A percentile compares a stretch with the other conserved stretches of the same genome.
phyloP scores from a whole-genome alignment of 2,888 invertebrate species.

The Oxyteleia sp. region DNA sequence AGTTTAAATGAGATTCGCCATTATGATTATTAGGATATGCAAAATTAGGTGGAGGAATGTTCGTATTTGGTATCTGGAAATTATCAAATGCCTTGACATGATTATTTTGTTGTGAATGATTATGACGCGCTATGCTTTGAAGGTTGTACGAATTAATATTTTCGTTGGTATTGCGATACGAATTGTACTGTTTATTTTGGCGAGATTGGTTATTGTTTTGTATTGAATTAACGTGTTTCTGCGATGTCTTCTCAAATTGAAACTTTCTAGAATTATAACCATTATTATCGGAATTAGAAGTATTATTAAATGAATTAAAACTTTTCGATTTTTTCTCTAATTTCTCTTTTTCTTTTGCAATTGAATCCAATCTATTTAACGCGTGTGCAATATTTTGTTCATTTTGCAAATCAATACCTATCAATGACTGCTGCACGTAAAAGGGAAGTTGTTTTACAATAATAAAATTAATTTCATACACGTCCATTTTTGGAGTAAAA shows the following conservation, averaged over 20 bases:
- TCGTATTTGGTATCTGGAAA: neutral
- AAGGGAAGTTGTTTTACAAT: neutral
- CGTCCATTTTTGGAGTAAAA: neutral
- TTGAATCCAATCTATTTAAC: neutral
- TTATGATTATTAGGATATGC: neutral
- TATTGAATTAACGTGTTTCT: neutral
- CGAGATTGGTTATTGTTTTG: neutral
- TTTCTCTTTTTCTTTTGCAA: neutral
- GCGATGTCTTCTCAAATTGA: neutral
- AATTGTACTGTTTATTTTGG: neutral
- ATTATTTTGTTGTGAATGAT: too few species aligned
- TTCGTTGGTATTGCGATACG: neutral
- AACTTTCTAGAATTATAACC: neutral
- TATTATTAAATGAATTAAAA: neutral
- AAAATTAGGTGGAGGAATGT: neutral
- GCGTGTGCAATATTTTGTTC: neutral
- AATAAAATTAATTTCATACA: constrained; percentile 1
- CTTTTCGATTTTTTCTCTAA: neutral
- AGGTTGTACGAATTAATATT: neutral
- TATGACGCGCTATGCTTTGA: too few species aligned
- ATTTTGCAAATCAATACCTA: neutral
- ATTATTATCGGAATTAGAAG: neutral
- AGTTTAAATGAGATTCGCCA: neutral
- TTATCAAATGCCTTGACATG: neutral
- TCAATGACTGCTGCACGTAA: neutral